Base-by-base conservation (phyloP, 1,140 invertebrate species). In the Camponotus floridanus region DNA sequence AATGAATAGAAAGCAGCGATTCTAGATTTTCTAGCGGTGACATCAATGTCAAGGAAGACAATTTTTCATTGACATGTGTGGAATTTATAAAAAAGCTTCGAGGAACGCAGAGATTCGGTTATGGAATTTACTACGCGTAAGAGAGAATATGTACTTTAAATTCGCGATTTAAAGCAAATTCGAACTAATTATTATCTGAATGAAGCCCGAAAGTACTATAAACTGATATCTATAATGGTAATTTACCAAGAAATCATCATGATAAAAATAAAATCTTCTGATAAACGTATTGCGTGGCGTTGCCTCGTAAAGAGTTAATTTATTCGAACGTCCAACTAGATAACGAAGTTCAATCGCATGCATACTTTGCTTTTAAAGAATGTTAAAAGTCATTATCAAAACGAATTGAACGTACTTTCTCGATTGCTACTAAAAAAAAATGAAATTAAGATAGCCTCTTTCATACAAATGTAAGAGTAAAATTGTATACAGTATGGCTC, bases 1-100 rank as follows among this genome's bases (percentile, higher is more conserved):
- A 78, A 85, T 55, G 45, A 26, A 8, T 85, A 65, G 81, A 85
- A 85, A 85, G 81, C 73, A 31, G 36, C 21, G 59, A 85, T 67
- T 65, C 61, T 59, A 85, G 9, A 55, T 7, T n/a, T n/a, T n/a
- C n/a, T n/a, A n/a, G 15, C 18, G 21, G 3, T 59, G 79, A 81
- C 79, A 73, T 61, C 18, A 61, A 83, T 81, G 9, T 48, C 55
- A 26, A 18, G 15, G 7, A 8, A 15, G 42, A 8, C 39, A 21
- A 4, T 73, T 45, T 74, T 33, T 83, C 51, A 33, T 81, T 55
- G 39, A 48, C 26, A 3, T 15, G 33, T n/a, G 64, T 39, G 64
- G n/a, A 42, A 59, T 45, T 39, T 65, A 11, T 57, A 33, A 42
- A 31, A 45, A 42, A 9, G 2, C 39, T 5, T 11, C 33, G n/a